Evolutionary conservation across 2,113 vertebrate genomes (phyloP).

Genomic region (Pterocles gutturalis): DNA sequence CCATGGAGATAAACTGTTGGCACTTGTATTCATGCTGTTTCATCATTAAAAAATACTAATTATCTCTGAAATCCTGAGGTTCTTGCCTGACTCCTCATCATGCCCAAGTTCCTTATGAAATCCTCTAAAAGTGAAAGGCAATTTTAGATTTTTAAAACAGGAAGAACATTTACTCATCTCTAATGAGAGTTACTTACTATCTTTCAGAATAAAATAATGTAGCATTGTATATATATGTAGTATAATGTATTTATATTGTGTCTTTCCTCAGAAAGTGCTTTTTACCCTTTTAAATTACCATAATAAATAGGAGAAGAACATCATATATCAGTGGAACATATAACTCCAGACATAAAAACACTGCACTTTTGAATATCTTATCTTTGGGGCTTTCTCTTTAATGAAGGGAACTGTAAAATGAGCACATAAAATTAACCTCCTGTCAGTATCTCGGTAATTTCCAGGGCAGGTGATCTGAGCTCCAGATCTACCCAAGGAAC

Average conservation of each 20-base stretch:
- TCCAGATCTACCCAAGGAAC: neutral
- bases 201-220: neutral
- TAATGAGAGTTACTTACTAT: neutral
- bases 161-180: neutral
- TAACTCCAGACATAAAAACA: neutral
- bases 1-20: neutral
- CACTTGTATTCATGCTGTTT: neutral
- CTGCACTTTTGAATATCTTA: neutral
- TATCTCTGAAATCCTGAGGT: neutral
- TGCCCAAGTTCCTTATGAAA: neutral
- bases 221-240: neutral
- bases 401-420: neutral
- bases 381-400: neutral
- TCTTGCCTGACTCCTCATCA: neutral
- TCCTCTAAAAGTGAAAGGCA: neutral
- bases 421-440: neutral
- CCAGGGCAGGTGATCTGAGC: neutral
- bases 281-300: neutral
- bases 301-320: neutral
- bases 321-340: neutral
- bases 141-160: neutral
- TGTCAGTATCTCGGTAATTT: neutral
- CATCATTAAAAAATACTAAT: neutral
- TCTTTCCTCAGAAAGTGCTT: neutral
- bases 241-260: neutral